Base-by-base conservation (phyloP, 30 jellyfish, hydroid and myxozoan genomes). In the Turritopsis dohrnii region DNA sequence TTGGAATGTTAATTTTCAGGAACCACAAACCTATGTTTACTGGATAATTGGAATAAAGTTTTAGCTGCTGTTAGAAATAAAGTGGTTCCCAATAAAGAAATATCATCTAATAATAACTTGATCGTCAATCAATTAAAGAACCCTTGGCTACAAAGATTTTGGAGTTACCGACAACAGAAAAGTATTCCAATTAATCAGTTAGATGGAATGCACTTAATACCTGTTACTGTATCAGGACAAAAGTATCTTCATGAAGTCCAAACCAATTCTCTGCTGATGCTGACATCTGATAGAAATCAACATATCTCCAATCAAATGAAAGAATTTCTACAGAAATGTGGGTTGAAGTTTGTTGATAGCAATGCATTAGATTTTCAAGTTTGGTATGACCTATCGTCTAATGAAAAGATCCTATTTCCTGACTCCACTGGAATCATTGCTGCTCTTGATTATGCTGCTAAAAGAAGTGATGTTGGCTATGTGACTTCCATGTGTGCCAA, bases 161-260 rank as follows among this genome's bases (percentile, higher is more conserved):
- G 91, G 96, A 60, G 29, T 13, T 76, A 88, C 71, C 27, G 27
- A 28, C 72, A 72, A 16, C 53, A 71, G 28, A 21, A 65, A 21
- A 66, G 76, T 8, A 71, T 74, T 21, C 23, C 85, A 1, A 26
- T 84, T 4, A 71, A 30, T 18, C 7, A 30, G 18, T 71, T 89
- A 19, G 85, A 84, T 21, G 96, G 96, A 54, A 28, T 89, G 52
- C 94, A 93, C 4, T 22, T 89, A 7, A 84, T 89, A 69, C 77
- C 77, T 0, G 77, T 69, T 9, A 27, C 0, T 0, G 77, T n/a
- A 7, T 23, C 31, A 7, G 30, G 30, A n/a, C 77, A 69, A 69
- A 69, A 27, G 77, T 69, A 69, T 1, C 30, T 69, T 23, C 30
- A 27, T 69, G 19, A 69, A 1, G 9, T 69, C 31, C 9, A 27